These are phyloP conservation scores for Pyrocephalus nanus DNA, from an alignment of 2,797 vertebrate species.

Conservation along the genomic window DNA sequence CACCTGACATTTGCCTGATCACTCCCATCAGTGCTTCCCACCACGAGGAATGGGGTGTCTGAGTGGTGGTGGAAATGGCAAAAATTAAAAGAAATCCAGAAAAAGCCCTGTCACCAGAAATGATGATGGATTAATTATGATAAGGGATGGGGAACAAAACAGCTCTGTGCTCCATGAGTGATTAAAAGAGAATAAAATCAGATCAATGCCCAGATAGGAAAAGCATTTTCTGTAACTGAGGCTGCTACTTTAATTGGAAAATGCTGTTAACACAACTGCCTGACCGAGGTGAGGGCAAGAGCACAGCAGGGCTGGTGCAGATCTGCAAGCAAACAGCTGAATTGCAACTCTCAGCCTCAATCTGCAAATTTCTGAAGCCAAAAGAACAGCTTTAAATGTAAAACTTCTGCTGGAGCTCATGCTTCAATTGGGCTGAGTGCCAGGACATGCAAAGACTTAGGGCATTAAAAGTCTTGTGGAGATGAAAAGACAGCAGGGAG, in stretches of 20 bases:
- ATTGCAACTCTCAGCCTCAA: slow-evolving; percentile 30
- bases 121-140: not conserved
- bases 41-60: not conserved
- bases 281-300: not conserved
- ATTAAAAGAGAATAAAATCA: not conserved
- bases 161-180: not conserved
- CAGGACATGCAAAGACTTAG: slow-evolving; percentile 29
- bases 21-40: not conserved
- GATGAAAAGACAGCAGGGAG: slow-evolving; percentile 46
- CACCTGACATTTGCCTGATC: not conserved
- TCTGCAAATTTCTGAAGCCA: slow-evolving; percentile 23
- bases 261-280: slow-evolving; percentile 10
- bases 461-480: slow-evolving; percentile 24
- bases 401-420: slow-evolving; percentile 51
- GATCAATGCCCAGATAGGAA: not conserved
- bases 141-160: not conserved
- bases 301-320: slow-evolving; percentile 18
- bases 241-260: slow-evolving; percentile 34
- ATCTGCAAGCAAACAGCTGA: slow-evolving; percentile 52
- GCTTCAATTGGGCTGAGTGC: slow-evolving; percentile 30
- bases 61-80: not conserved
- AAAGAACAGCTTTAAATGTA: slow-evolving; percentile 58
- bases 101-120: not conserved
- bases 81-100: not conserved
- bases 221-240: not conserved